These are phyloP conservation scores for Microhierax caerulescens DNA, from an alignment of 2,797 vertebrate genomes.

Conservation along the genomic window DNA sequence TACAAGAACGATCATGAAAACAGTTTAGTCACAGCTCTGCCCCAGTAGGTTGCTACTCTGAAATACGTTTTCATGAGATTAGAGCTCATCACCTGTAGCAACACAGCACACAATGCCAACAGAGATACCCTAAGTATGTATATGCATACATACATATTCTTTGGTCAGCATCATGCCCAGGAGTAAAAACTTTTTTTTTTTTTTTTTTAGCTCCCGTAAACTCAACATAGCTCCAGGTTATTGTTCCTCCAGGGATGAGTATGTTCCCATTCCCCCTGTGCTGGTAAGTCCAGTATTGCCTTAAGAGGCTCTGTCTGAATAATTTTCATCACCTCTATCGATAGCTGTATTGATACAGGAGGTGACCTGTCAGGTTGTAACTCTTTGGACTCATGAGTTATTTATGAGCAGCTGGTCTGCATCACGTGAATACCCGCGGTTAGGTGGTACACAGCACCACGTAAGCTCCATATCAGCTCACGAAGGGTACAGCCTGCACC, in stretches of 20 bases:
- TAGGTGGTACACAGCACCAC: not conserved
- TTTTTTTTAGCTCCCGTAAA: not conserved
- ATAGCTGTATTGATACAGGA: conserved; percentile 26
- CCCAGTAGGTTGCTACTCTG: not conserved
- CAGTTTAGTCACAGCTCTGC: not conserved
- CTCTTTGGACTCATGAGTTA: conserved; percentile 8
- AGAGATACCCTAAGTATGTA: not conserved
- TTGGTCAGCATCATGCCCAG: not conserved
- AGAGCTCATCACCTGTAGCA: not conserved
- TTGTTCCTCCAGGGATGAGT: not conserved
- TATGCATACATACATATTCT: not conserved
- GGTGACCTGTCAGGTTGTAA: not conserved
- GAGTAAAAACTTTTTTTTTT: not conserved
- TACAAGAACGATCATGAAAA: not conserved
- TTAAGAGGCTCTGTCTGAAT: conserved; percentile 12
- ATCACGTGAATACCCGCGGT: rapidly evolving
- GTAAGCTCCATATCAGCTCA: not conserved
- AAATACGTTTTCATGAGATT: not conserved
- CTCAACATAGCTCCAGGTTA: not conserved
- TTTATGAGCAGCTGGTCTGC: conserved; percentile 11
- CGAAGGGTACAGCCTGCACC: not conserved
- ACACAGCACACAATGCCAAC: not conserved
- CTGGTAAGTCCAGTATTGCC: not conserved
- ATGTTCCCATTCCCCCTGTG: not conserved
- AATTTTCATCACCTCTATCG: conserved; percentile 26